phyloP scores from a whole-genome alignment of 2,797 vertebrate genomes.

The Anomalospiza imberbis region DNA sequence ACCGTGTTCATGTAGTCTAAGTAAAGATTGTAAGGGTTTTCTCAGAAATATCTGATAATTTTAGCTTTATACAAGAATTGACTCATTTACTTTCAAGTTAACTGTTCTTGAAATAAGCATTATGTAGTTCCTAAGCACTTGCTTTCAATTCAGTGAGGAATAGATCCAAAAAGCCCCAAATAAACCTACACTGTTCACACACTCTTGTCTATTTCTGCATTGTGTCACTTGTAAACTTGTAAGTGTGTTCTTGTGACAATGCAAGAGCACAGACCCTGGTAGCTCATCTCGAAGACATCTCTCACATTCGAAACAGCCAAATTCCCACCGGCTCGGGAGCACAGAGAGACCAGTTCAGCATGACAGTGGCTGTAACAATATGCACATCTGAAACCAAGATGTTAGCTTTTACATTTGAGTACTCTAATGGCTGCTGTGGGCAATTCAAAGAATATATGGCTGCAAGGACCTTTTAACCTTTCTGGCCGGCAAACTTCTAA shows the following conservation, averaged over 20 bases:
- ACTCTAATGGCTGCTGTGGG: background rate
- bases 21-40: background rate
- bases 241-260: rapidly evolving
- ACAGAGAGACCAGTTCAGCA: background rate
- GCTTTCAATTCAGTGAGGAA: background rate
- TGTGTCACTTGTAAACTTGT: background rate
- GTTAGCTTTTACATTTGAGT: background rate
- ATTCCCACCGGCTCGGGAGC: background rate
- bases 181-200: rapidly evolving
- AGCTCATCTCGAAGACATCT: background rate
- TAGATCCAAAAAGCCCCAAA: background rate
- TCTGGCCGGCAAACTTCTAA: background rate
- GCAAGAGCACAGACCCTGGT: background rate
- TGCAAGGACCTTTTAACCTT: background rate
- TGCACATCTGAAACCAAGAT: background rate
- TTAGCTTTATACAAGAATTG: background rate
- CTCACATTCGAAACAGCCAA: background rate
- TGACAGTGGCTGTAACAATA: background rate
- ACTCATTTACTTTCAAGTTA: background rate
- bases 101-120: background rate
- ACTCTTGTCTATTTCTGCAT: background rate
- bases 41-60: background rate
- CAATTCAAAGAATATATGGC: background rate
- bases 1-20: background rate
- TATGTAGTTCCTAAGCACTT: background rate